These are phyloP conservation scores for Phaedon cochleariae DNA, from an alignment of 2,888 invertebrate genomes.

Conservation along the genomic window DNA sequence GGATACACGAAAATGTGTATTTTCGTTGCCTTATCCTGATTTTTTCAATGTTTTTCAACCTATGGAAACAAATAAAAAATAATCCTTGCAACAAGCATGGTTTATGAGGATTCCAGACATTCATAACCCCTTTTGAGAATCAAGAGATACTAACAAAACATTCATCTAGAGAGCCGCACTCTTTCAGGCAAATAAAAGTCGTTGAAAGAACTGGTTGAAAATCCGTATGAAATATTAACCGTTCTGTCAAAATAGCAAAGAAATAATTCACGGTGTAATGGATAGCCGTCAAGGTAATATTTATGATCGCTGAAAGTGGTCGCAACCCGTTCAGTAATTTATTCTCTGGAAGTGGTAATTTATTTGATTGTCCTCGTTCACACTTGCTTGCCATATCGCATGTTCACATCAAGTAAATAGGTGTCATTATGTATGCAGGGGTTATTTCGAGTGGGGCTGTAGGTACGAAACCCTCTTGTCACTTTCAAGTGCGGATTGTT, in stretches of 20 bases:
- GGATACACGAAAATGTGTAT: too few species aligned
- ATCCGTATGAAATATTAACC: conserved; percentile 37
- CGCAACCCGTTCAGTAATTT: conserved; percentile 55
- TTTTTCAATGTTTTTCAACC: too few species aligned
- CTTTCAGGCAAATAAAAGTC: too few species aligned
- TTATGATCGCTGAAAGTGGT: conserved; percentile 54
- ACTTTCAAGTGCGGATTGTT: not conserved
- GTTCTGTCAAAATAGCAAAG: conserved; percentile 37
- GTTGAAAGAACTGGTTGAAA: not conserved
- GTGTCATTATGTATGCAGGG: conserved; percentile 3
- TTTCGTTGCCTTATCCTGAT: too few species aligned
- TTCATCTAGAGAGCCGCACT: too few species aligned
- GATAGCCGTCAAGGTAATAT: conserved; percentile 49
- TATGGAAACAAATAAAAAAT: too few species aligned
- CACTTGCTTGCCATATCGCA: conserved; percentile 54
- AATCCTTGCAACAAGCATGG: too few species aligned
- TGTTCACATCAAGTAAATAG: conserved; percentile 52
- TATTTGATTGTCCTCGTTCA: conserved; percentile 59
- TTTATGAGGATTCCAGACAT: too few species aligned
- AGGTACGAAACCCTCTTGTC: not conserved
- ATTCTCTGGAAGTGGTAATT: conserved; percentile 57
- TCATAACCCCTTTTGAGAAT: too few species aligned
- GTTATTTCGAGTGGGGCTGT: not conserved
- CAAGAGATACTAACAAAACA: too few species aligned
- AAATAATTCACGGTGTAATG: conserved; percentile 45